Base-by-base conservation (phyloP, 2,888 invertebrate genomes). In the Agonum fuliginosum region DNA sequence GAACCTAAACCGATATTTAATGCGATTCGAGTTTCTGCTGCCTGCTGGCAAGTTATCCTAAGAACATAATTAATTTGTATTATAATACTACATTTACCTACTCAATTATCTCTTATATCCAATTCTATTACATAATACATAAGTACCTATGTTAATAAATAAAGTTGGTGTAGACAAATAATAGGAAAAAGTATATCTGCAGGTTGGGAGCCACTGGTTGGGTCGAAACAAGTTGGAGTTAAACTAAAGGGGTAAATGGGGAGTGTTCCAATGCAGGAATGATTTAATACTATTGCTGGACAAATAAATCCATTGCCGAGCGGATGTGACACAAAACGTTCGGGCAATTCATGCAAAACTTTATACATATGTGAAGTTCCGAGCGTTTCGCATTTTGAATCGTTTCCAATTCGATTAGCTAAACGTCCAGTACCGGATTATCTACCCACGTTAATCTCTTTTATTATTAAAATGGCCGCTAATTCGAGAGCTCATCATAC, bases 261-360 rank as follows among this genome's bases (percentile, higher is more conserved):
- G 19, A 17, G 24, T 58, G 58, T 27, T 19, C 19, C 24, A 3
- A n/a, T 8, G 51, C 34, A 43, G 65, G 65, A 67, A 75, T 75
- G 75, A 75, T 75, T 75, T 75, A 75, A 75, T 75, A 75, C 67
- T 75, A 75, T 74, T 74, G 74, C 74, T 74, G 74, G 65, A 74
- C 75, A 67, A 75, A 75, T 67, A 75, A 75, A 75, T 75, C 75
- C 75, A 75, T 75, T 75, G 67, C 30, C 48, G 75, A 75, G 43
- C 75, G 75, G 75, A 75, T 75, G 67, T 67, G 75, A 75, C 75
- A 67, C 75, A 67, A 46, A 67, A 67, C 75, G 75, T 48, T 62
- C 62, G 62, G 58, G 67, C 75, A 75, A 75, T 75, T 75, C 75
- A 75, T 75, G 75, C 75, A 75, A 75, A 74, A 75, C 75, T 75